Evolutionary conservation across 1,140 invertebrate genomes (phyloP).

Genomic region (Mactra quadrangularis): DNA sequence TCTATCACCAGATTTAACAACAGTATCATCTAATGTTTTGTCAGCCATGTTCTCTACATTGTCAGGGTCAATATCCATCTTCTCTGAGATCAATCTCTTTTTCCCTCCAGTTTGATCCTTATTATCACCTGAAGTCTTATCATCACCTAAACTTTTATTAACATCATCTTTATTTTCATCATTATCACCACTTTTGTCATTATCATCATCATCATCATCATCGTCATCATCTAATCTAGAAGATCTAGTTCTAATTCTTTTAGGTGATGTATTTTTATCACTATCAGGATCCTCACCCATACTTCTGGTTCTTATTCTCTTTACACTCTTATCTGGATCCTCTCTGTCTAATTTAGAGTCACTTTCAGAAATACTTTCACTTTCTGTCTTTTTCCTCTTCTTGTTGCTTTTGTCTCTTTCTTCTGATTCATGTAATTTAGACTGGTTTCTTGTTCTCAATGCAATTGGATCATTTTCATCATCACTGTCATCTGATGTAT

Average conservation of each 20-base stretch:
- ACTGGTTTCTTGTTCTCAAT: conserved; percentile 16
- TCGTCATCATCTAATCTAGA: conserved; percentile 75
- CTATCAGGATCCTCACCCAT: conserved; percentile 28
- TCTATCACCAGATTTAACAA: neutral
- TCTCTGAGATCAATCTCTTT: conserved; percentile 32
- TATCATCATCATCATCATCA: conserved; percentile 5
- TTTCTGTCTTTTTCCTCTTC: neutral
- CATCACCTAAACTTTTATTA: conserved; percentile 65
- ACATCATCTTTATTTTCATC: conserved; percentile 72
- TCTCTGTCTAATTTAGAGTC: neutral
- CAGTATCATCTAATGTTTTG: neutral
- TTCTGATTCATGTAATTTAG: conserved; percentile 11
- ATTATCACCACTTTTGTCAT: conserved; percentile 66
- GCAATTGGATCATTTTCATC: neutral
- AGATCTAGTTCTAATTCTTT: conserved; percentile 19
- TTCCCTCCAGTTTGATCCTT: neutral
- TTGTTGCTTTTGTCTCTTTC: neutral
- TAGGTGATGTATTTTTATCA: neutral
- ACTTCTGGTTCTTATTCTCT: conserved; percentile 44
- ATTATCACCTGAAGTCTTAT: conserved; percentile 13
- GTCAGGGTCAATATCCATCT: conserved; percentile 13
- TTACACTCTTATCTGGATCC: neutral
- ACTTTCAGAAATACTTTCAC: neutral
- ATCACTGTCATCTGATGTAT: neutral
- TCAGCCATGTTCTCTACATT: conserved; percentile 44